These are phyloP conservation scores for Oncorhynchus nerka DNA, from an alignment of 2,113 vertebrate species.

Conservation along the genomic window DNA sequence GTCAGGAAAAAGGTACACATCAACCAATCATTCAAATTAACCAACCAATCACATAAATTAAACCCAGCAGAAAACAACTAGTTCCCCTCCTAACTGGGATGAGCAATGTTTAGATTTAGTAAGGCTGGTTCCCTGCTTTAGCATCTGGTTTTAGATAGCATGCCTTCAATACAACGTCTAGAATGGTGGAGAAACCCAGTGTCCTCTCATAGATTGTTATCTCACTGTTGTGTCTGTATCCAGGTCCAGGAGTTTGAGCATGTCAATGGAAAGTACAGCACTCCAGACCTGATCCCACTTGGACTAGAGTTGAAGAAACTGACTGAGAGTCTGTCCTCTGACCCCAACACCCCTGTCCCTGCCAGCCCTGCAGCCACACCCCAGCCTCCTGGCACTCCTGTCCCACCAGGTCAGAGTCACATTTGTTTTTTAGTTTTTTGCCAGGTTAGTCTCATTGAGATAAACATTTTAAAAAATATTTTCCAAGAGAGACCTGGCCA, in stretches of 20 bases:
- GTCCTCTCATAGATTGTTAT: neutral
- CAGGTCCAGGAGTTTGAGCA: constrained; percentile 98
- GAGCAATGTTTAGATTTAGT: too few species aligned
- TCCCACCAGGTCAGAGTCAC: constrained; percentile 75
- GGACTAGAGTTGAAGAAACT: constrained; percentile 84
- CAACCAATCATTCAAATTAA: neutral
- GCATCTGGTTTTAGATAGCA: too few species aligned
- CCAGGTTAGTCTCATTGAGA: too few species aligned
- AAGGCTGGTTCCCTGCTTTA: too few species aligned
- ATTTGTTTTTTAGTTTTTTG: too few species aligned
- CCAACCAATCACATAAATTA: too few species aligned
- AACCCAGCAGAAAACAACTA: too few species aligned
- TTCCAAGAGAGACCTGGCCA: too few species aligned
- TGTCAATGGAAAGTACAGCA: constrained; percentile 95
- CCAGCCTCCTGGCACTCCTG: constrained; percentile 69
- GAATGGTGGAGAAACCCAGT: too few species aligned
- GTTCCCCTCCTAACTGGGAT: too few species aligned
- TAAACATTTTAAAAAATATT: too few species aligned
- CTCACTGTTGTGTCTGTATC: neutral
- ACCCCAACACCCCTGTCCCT: constrained; percentile 88
- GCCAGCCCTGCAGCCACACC: constrained; percentile 75
- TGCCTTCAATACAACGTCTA: too few species aligned
- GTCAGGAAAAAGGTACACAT: constrained; percentile 93
- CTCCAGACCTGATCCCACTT: constrained; percentile 87
- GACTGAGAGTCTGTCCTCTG: constrained; percentile 83